phyloP scores from a whole-genome alignment of 2,113 vertebrate species.

The Callochromis pleurospilus region DNA sequence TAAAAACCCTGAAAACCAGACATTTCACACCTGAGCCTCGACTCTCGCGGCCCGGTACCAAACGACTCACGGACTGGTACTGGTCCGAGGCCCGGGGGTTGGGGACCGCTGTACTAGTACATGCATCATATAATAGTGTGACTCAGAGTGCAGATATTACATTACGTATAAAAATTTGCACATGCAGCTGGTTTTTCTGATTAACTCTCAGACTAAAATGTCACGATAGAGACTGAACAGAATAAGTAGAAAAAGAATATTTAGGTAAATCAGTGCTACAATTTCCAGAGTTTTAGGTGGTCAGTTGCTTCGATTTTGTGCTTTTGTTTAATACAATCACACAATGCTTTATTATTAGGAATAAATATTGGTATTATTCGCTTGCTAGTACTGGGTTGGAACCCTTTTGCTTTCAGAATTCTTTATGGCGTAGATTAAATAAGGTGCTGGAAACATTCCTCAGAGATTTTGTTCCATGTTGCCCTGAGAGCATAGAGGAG shows the following conservation, averaged over 20 bases:
- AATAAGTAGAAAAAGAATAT: rapidly evolving
- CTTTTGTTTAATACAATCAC: background rate
- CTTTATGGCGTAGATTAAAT: background rate
- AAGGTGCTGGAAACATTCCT: background rate
- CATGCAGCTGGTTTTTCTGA: background rate
- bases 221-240: background rate
- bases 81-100: too few species aligned
- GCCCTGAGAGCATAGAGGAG: background rate
- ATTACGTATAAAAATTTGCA: background rate
- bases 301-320: background rate
- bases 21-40: too few species aligned
- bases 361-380: background rate
- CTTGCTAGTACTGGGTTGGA: background rate
- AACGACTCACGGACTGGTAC: too few species aligned
- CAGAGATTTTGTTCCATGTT: background rate
- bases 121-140: background rate
- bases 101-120: background rate
- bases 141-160: background rate
- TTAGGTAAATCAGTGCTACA: background rate
- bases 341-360: background rate
- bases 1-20: too few species aligned
- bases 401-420: background rate
- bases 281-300: background rate
- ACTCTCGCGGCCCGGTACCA: too few species aligned
- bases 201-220: background rate